Evolutionary conservation across 92 coral and sea anemone species (phyloP).

Genomic region (Chrysogorgia sp.): DNA sequence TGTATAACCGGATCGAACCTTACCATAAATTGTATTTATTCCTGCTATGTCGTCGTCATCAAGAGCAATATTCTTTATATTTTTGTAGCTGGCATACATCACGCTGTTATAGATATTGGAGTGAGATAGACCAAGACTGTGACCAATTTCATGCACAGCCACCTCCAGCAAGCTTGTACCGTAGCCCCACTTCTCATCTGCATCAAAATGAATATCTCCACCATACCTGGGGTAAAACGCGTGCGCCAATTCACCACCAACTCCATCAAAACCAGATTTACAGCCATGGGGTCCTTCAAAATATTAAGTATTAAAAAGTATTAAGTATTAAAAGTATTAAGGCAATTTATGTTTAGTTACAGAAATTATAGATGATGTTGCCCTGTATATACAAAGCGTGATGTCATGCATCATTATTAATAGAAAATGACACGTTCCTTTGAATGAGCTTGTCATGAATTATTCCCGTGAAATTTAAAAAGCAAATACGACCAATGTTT

Average conservation of each 20-base stretch:
- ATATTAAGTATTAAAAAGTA: neutral
- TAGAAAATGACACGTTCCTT: no score
- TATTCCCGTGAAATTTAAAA: no score
- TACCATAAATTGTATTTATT: conserved; percentile 63
- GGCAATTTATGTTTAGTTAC: no score
- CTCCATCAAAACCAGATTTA: conserved; percentile 65
- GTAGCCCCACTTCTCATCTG: conserved; percentile 67
- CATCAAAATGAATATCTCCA: conserved; percentile 88
- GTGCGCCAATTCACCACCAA: conserved; percentile 65
- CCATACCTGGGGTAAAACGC: conserved; percentile 62
- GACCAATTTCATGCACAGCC: conserved; percentile 87
- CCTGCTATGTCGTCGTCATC: conserved; percentile 66
- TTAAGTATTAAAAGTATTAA: no score
- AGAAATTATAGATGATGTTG: no score
- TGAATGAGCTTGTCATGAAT: no score
- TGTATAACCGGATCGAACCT: conserved; percentile 3
- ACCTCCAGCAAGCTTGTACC: conserved; percentile 51
- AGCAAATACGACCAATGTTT: no score
- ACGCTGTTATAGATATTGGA: conserved; percentile 54
- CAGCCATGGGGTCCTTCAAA: conserved; percentile 62
- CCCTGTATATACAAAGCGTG: no score
- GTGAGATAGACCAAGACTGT: conserved; percentile 71
- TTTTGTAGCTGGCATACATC: conserved; percentile 56
- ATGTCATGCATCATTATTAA: no score
- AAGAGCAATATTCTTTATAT: conserved; percentile 8